Percentiles rank a stretch among this genome's conserved stretches.
Conservation (phyloP, 2,113 vertebrate species). For the Pardalotus punctatus region DNA sequence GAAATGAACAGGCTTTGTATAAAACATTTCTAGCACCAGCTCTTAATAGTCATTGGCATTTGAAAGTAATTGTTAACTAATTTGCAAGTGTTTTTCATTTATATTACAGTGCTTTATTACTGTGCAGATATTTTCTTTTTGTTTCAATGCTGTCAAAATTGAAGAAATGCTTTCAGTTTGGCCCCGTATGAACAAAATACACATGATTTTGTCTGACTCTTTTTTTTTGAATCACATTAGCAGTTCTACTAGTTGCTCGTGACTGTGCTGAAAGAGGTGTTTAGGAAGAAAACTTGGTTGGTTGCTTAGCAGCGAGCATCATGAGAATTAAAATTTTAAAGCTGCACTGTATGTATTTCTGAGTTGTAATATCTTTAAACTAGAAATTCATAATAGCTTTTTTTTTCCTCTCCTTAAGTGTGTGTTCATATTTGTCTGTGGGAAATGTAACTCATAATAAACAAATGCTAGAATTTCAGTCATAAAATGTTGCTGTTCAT, state of each 20-base stretch:
- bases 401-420: not conserved
- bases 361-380: not conserved
- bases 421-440: not conserved
- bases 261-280: slow-evolving; percentile 85
- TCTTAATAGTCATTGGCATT: not conserved
- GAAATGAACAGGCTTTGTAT: not conserved
- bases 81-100: not conserved
- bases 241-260: slow-evolving; percentile 85
- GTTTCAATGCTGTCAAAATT: not conserved
- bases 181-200: not conserved
- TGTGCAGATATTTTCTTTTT: not conserved
- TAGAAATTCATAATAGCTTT: not conserved
- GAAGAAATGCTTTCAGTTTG: not conserved
- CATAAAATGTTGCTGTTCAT: not conserved
- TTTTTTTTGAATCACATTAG: slow-evolving; percentile 55
- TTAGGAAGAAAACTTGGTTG: slow-evolving; percentile 87
- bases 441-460: not conserved
- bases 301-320: slow-evolving; percentile 79
- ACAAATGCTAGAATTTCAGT: not conserved
- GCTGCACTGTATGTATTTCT: not conserved
- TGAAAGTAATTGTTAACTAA: not conserved
- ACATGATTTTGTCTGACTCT: not conserved
- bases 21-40: not conserved
- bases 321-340: slow-evolving; percentile 75
- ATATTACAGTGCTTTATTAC: not conserved